These are phyloP conservation scores for Aeoliscus strigatus DNA, from an alignment of 2,797 vertebrate genomes.

Conservation along the genomic window DNA sequence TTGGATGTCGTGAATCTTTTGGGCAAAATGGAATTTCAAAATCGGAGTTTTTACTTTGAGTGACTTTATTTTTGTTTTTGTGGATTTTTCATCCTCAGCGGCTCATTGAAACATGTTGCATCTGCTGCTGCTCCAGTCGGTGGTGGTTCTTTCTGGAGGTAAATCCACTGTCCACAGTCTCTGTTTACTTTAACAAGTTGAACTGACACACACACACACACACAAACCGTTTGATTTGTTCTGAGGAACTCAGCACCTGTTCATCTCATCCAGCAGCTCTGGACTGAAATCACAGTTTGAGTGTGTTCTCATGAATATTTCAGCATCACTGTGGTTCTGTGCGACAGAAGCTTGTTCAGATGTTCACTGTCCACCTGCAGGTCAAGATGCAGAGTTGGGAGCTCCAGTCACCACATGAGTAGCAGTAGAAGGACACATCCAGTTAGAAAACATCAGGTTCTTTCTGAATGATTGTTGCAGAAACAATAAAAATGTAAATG, in stretches of 20 bases:
- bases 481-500: constrained; percentile 13
- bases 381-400: too few species aligned
- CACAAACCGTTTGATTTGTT: too few species aligned
- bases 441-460: neutral
- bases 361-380: too few species aligned
- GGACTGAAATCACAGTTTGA: too few species aligned
- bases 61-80: constrained; percentile 19
- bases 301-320: too few species aligned
- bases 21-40: too few species aligned
- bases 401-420: neutral
- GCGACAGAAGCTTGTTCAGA: too few species aligned
- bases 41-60: constrained; percentile 3
- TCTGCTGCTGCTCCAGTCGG: constrained; percentile 57
- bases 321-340: too few species aligned
- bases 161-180: constrained; percentile 36
- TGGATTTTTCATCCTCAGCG: constrained; percentile 22
- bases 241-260: too few species aligned
- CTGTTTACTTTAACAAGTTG: neutral
- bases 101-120: constrained; percentile 76
- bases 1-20: too few species aligned
- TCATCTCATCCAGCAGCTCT: too few species aligned
- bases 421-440: neutral
- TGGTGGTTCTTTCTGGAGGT: constrained; percentile 71
- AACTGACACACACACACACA: too few species aligned
- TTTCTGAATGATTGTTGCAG: neutral